Conservation (phyloP, 2,113 vertebrate species). For the Rhinolophus ferrumequinum region DNA sequence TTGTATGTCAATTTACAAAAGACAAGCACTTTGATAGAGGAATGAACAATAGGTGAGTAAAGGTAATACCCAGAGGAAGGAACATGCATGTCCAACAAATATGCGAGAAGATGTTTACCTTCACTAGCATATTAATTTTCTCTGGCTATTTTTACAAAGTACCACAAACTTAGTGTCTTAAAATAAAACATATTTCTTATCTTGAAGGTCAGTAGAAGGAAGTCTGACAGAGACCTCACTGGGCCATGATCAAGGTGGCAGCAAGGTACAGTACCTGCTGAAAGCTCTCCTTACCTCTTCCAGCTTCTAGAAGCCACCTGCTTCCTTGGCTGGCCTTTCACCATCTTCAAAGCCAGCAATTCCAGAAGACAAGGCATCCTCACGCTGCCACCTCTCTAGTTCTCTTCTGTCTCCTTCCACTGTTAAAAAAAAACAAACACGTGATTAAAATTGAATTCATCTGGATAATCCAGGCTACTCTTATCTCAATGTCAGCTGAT, state of each 20-base stretch:
- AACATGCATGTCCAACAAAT: background rate
- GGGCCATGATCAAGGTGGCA: background rate
- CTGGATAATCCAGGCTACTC: background rate
- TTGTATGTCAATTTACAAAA: background rate
- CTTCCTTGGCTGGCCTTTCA: background rate
- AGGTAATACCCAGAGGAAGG: background rate
- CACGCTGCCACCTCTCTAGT: accelerated
- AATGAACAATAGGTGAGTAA: background rate
- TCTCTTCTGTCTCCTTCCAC: background rate
- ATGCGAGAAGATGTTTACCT: background rate
- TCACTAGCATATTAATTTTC: background rate
- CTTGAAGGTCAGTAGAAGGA: background rate
- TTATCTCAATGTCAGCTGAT: background rate
- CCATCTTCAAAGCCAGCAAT: background rate
- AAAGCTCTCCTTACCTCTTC: background rate
- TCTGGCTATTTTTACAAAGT: background rate
- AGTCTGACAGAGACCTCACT: background rate
- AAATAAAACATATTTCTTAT: background rate
- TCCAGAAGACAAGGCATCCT: accelerated
- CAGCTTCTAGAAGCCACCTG: background rate
- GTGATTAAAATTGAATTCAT: background rate
- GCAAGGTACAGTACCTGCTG: background rate
- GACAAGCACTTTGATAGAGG: background rate
- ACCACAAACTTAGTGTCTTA: background rate
- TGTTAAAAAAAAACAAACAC: background rate